Conservation (phyloP, 2,113 vertebrate genomes). For the Platycercus adscitus region DNA sequence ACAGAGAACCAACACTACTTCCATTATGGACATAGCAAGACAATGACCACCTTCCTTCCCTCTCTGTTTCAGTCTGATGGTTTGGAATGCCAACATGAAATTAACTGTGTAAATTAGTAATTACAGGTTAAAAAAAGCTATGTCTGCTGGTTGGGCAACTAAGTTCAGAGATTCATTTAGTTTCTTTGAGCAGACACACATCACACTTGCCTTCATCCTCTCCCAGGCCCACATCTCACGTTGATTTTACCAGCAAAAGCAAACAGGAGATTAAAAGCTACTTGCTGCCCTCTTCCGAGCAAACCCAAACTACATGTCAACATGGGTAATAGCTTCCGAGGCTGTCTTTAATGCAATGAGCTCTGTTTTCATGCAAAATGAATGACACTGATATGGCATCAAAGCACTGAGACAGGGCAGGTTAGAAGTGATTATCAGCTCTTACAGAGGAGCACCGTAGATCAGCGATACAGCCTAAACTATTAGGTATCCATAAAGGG, state of each 20-base stretch:
- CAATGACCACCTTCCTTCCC: not conserved
- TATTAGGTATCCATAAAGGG: not conserved
- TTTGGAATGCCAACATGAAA: not conserved
- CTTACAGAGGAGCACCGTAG: fast-evolving
- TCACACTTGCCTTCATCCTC: not conserved
- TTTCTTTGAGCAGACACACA: not conserved
- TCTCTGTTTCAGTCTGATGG: not conserved
- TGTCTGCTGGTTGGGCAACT: not conserved
- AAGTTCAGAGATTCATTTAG: not conserved
- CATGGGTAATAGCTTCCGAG: not conserved
- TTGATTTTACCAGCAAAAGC: not conserved
- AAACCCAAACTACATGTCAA: not conserved
- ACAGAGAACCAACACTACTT: not conserved
- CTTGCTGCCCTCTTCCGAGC: slow-evolving; percentile 59
- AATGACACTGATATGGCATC: not conserved
- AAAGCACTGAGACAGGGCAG: not conserved
- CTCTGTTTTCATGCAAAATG: not conserved
- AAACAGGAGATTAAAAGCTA: not conserved
- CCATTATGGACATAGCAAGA: not conserved
- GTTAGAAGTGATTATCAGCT: not conserved
- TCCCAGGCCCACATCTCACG: not conserved
- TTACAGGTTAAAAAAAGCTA: not conserved
- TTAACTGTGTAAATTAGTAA: not conserved
- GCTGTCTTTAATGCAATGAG: not conserved
- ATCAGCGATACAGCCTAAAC: not conserved